A percentile compares a stretch with the other conserved stretches of the same genome.
Conservation (phyloP, 2,797 vertebrate species). For the Smutsia temminckii region DNA sequence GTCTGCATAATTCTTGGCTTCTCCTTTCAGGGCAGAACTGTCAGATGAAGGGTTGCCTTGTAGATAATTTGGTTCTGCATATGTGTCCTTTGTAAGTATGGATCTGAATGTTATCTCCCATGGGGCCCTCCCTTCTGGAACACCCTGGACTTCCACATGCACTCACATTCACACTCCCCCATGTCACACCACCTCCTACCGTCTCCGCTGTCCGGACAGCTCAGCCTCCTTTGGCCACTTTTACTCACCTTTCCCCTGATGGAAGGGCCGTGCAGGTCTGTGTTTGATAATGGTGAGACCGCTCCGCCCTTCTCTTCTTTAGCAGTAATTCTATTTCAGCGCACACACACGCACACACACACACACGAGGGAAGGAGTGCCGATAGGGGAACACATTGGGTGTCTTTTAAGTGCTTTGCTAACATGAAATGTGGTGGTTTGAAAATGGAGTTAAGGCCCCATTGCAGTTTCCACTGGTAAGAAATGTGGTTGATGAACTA, state of each 20-base stretch:
- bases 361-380: accelerated
- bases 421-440: neutral
- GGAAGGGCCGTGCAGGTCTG: neutral
- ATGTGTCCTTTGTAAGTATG: constrained; percentile 47
- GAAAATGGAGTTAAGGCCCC: neutral
- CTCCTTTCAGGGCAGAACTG: neutral
- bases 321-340: neutral
- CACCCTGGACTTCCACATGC: constrained; percentile 29
- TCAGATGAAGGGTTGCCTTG: constrained; percentile 69
- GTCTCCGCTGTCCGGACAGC: neutral
- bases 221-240: neutral
- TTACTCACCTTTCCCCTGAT: neutral
- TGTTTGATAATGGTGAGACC: neutral
- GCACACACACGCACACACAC: neutral
- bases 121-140: constrained; percentile 61
- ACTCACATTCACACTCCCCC: constrained; percentile 44
- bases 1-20: neutral
- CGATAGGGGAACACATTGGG: neutral
- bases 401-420: neutral
- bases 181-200: neutral
- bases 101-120: constrained; percentile 73
- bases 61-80: neutral
- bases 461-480: neutral
- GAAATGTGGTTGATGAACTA: neutral
- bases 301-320: neutral